A percentile compares a stretch with the other conserved stretches of the same genome.
Evolutionary conservation across 2,113 vertebrate genomes (phyloP).

Genomic region (Synchiropus splendidus): DNA sequence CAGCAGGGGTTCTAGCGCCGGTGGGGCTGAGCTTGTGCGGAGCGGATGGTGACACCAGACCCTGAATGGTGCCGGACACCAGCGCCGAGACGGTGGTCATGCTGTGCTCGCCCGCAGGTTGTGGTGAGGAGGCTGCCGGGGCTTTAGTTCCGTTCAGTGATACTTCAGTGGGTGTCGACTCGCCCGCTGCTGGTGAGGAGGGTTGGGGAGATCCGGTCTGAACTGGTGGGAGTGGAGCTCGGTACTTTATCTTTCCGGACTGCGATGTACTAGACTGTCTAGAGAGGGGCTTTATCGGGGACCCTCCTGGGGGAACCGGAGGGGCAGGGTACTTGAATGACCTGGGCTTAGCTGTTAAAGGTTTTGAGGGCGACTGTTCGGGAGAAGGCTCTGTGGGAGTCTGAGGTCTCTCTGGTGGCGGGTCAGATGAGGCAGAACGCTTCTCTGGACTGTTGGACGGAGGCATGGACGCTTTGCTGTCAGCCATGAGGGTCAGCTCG

Average conservation of each 20-base stretch:
- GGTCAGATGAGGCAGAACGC: background rate
- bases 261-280: conserved; percentile 3
- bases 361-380: conserved; percentile 5
- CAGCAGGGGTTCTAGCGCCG: background rate
- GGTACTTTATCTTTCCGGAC: conserved; percentile 38
- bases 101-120: background rate
- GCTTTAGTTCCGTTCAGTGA: conserved; percentile 28
- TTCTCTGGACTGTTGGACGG: background rate
- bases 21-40: conserved; percentile 12
- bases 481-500: conserved; percentile 41
- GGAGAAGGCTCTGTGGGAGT: conserved; percentile 6
- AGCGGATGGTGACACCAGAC: conserved; percentile 26
- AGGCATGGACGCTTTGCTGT: conserved; percentile 19
- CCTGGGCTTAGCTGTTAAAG: conserved; percentile 18
- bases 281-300: conserved; percentile 4
- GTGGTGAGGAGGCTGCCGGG: conserved; percentile 13
- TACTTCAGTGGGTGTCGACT: conserved; percentile 2
- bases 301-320: conserved; percentile 20
- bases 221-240: conserved; percentile 41
- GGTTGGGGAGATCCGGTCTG: conserved; percentile 10
- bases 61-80: conserved; percentile 41
- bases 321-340: conserved; percentile 43
- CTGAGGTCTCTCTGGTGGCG: conserved; percentile 5
- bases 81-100: conserved; percentile 42
- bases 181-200: conserved; percentile 11